Conservation (phyloP, 2,797 vertebrate species). For the Sternotherus odoratus region DNA sequence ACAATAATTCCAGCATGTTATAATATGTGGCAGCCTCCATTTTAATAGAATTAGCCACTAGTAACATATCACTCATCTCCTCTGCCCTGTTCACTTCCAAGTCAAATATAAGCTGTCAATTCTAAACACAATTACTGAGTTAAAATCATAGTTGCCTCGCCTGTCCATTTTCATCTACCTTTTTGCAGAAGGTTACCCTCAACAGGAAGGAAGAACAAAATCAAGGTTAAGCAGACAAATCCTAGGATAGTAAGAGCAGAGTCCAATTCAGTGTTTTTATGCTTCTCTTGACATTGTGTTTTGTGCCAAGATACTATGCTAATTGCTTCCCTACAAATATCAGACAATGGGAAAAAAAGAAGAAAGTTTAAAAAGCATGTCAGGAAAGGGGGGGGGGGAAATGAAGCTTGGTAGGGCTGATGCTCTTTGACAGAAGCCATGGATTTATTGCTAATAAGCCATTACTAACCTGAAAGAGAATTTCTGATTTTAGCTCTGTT, state of each 20-base stretch:
- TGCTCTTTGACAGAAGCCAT: neutral
- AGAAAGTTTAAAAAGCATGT: neutral
- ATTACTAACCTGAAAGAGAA: neutral
- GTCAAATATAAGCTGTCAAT: neutral
- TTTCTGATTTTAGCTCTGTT: neutral
- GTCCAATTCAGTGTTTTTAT: slow-evolving; percentile 33
- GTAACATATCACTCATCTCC: neutral
- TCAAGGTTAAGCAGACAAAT: neutral
- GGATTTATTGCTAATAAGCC: neutral
- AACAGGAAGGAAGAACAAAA: neutral
- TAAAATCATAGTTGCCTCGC: neutral
- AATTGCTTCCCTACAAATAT: slow-evolving; percentile 44
- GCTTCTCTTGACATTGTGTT: slow-evolving; percentile 5
- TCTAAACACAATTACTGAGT: neutral
- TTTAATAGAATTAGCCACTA: neutral
- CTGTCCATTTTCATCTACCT: neutral
- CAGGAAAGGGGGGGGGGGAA: fast-evolving
- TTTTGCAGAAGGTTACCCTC: neutral
- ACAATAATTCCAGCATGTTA: neutral
- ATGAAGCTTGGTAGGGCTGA: neutral
- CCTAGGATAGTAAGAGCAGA: neutral
- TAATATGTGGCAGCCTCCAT: neutral
- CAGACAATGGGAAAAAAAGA: neutral
- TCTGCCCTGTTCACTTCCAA: neutral
- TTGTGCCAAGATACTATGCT: slow-evolving; percentile 9